Evolutionary conservation across 2,113 vertebrate species (phyloP).

Genomic region (Petrocephalus microphthalmus): DNA sequence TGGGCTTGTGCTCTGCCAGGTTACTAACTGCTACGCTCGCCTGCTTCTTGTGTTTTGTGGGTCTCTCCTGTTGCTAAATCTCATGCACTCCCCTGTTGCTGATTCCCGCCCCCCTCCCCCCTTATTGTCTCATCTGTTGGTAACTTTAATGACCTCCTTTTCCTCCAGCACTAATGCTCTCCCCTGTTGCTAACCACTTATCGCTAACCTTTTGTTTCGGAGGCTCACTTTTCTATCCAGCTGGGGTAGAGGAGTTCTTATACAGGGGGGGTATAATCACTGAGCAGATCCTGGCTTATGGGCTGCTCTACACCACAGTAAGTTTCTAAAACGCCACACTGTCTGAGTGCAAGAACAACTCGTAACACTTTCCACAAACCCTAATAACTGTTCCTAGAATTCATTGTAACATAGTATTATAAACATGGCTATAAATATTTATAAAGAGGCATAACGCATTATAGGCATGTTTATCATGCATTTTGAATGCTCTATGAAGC

Average conservation of each 20-base stretch:
- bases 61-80: slow-evolving; percentile 4
- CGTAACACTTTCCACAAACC: background rate
- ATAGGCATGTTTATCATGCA: too few species aligned
- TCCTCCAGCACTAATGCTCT: background rate
- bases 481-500: too few species aligned
- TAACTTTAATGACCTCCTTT: background rate
- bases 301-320: background rate
- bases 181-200: slow-evolving; percentile 1
- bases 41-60: background rate
- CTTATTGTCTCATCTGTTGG: slow-evolving; percentile 1
- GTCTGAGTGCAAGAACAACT: background rate
- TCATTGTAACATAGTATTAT: too few species aligned
- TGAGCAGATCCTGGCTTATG: background rate
- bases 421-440: too few species aligned
- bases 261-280: background rate
- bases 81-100: background rate
- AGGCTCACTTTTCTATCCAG: background rate
- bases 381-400: too few species aligned
- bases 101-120: background rate
- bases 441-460: too few species aligned
- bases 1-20: background rate
- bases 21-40: background rate
- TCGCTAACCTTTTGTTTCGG: background rate
- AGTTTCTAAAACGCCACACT: background rate
- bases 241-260: background rate